These are phyloP conservation scores for Cydia pomonella DNA, from an alignment of 1,140 invertebrate species.

Conservation along the genomic window DNA sequence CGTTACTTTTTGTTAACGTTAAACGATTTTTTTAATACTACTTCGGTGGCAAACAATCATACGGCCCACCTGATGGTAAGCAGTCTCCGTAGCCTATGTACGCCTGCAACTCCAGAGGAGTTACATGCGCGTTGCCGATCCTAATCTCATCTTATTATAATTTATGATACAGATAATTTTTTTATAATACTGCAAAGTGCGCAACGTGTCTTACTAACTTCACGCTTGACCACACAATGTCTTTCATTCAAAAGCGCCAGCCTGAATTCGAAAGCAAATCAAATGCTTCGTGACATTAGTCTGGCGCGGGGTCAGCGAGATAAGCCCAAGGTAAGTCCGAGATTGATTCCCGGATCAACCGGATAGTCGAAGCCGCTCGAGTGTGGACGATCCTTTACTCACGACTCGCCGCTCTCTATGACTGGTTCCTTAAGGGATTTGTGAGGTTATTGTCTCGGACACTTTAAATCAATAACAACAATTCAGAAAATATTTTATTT, in stretches of 20 bases:
- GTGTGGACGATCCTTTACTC: conserved; percentile 73
- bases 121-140: too few relatives aligned
- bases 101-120: too few relatives aligned
- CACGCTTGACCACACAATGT: conserved; percentile 7
- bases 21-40: too few relatives aligned
- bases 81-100: too few relatives aligned
- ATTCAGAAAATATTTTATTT: conserved; percentile 34
- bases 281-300: conserved; percentile 64
- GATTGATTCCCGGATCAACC: conserved; percentile 77
- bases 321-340: conserved; percentile 68
- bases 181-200: not conserved
- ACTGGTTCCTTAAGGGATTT: conserved; percentile 66
- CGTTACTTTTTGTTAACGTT: too few relatives aligned
- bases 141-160: too few relatives aligned
- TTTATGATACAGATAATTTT: not conserved
- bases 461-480: conserved; percentile 47
- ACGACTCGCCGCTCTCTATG: conserved; percentile 65
- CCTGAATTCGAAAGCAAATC: conserved; percentile 59
- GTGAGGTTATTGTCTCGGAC: conserved; percentile 47
- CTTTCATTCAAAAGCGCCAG: conserved; percentile 20
- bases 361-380: conserved; percentile 59
- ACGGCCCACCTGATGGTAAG: too few relatives aligned
- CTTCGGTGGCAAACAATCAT: too few relatives aligned
- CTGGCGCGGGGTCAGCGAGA: conserved; percentile 69
- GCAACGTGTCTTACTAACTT: not conserved